Evolutionary conservation across 2,888 invertebrate genomes (phyloP), one percentile per base, ranked within the genome.

Genomic region (Pristionchus entomophagus): DNA sequence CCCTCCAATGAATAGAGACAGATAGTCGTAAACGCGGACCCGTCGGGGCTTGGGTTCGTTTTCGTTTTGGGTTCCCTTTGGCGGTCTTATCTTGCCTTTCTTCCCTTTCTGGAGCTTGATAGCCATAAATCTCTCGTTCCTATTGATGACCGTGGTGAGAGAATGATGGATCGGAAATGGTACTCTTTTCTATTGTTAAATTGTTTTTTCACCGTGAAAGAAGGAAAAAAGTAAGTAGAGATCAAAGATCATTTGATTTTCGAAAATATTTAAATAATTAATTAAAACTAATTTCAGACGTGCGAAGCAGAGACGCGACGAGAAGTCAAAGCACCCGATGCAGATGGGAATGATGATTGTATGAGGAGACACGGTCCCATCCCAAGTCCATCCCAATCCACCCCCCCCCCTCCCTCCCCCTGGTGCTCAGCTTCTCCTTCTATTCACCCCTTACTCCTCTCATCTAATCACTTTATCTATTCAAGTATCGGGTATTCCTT

Each of bases 271-370:
- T 69, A 35, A 59, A 26, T 41, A 78, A 35, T 78, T 22, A 45
- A 26, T 32, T 6, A 53, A 29, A 45, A 26, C 22, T 6, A 53
- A 29, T 59, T 82, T 22, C 65, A 84, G 83, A 65, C 62, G 83
- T 10, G 83, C 83, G 5, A 84, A 84, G 83, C 62, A 84, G 83
- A 35, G 83, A 49, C 62, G 83, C 29, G 83, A 84, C 65, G 83
- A 84, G 65, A 84, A 84, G 49, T 29, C 19, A 49, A 65, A 38
- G 38, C 35, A 38, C 38, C 22, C 51, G 51, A 82, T 82, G 82
- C 82, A 38, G 5, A 82, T 59, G 59, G 82, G 82, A 53, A 59
- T 56, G 56, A 82, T 82, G 82, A 29, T 59, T 22, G 59, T 82
- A 59, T 80, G 51, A 80, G 73, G 45, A 14, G 14, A 14, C 14